Evolutionary conservation across 2,888 invertebrate genomes (phyloP).

Genomic region (Drosophila rubida): DNA sequence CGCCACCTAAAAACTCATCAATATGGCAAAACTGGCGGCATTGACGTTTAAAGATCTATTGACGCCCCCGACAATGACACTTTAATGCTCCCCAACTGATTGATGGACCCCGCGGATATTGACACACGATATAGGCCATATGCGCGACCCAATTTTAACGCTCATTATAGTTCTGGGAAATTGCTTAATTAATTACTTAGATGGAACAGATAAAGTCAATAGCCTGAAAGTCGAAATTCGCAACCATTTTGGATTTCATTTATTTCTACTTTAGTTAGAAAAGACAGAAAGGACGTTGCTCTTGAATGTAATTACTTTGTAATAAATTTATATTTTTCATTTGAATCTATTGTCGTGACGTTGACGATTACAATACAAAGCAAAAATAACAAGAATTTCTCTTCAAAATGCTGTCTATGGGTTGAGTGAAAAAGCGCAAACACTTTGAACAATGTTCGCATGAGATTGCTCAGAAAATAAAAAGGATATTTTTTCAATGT

Average conservation of each 20-base stretch:
- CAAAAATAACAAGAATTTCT: too few relatives aligned
- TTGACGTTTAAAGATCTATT: conserved; percentile 76
- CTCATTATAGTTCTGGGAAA: conserved; percentile 37
- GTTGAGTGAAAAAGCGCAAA: too few relatives aligned
- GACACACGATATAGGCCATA: conserved; percentile 64
- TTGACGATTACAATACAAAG: too few relatives aligned
- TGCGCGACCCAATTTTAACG: conserved; percentile 34
- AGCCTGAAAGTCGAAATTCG: not conserved
- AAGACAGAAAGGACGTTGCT: too few relatives aligned
- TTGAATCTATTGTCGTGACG: too few relatives aligned
- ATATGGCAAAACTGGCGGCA: conserved; percentile 55
- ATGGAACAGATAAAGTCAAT: not conserved
- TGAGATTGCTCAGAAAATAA: too few relatives aligned
- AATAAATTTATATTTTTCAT: too few relatives aligned
- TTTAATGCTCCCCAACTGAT: conserved; percentile 69
- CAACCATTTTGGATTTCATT: not conserved
- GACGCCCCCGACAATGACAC: conserved; percentile 74
- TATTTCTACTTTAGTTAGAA: not conserved
- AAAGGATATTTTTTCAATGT: too few relatives aligned
- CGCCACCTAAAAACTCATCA: conserved; percentile 73
- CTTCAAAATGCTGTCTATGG: too few relatives aligned
- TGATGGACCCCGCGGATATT: conserved; percentile 60
- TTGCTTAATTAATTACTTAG: conserved; percentile 9
- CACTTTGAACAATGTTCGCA: too few relatives aligned
- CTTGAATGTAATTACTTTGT: too few relatives aligned